Base-by-base conservation (phyloP, 2,113 vertebrate genomes). In the Emberiza fucata region DNA sequence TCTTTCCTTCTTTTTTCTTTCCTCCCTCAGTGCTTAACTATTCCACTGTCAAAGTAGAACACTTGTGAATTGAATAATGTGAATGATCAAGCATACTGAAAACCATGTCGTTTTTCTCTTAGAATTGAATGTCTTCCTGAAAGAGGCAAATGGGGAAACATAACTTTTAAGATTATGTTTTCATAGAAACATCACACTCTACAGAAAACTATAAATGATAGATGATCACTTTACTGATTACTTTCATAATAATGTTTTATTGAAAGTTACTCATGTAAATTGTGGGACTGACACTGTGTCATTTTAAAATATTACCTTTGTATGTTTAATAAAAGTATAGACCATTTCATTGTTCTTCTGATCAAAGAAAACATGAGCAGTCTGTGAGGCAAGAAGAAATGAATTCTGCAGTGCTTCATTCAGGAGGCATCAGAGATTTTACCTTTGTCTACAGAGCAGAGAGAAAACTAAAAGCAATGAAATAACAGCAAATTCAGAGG, bases 131-230 rank as follows among this genome's bases (percentile, higher is more conserved):
- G 8, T 75, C 39, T 95, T 94, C 54, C 77, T 93, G 82, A 97
- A 82, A 64, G 78, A 94, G 82, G 61, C 51, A 66, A 97, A 86
- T 39, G 37, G 50, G 73, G 56, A 39, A 66, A 88, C 37, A 44
- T 87, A 86, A 84, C 96, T 97, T 97, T 82, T 71, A 78, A 86
- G 71, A 96, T 90, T 35, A 17, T 90, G 37, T 96, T 97, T 97
- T 82, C 72, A 90, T 65, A 95, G 90, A 53, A 93, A 94, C 48
- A 23, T 82, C 71, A 73, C 33, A 39, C 25, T 64, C 25, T 75
- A 63, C 18, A 42, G 40, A 21, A 90, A 90, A 73, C 8, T 65
- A 65, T 80, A 73, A 81, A 81, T 81, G 81, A 60, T 25, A 54
- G n/a, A 91, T 44, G 25, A 94, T 56, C 28, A 59, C 22, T 64